A percentile compares a stretch with the other conserved stretches of the same genome.
phyloP scores from a whole-genome alignment of 2,113 vertebrate genomes.

The Polypterus senegalus region DNA sequence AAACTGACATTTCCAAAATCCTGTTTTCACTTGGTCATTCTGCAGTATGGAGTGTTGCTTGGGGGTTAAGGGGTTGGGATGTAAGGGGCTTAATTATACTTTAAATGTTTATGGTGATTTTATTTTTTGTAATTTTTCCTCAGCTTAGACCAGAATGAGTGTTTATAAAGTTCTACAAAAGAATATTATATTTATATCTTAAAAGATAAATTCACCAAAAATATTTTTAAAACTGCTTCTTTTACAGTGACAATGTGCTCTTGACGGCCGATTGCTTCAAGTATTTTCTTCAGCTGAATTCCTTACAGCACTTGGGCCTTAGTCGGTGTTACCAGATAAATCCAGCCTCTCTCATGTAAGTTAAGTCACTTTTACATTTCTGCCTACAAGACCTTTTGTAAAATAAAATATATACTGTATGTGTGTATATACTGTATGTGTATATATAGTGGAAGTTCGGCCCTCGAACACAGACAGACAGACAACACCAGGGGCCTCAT shows the following conservation, averaged over 20 bases:
- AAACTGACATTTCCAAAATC: too few species aligned
- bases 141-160: not conserved
- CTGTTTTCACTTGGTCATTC: too few species aligned
- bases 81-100: too few species aligned
- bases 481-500: too few species aligned
- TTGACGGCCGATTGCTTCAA: constrained; percentile 68
- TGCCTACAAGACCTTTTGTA: too few species aligned
- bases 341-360: constrained; percentile 59
- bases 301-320: constrained; percentile 66
- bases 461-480: too few species aligned
- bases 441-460: too few species aligned
- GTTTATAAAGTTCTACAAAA: not conserved
- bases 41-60: too few species aligned
- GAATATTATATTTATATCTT: not conserved
- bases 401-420: too few species aligned
- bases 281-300: constrained; percentile 52
- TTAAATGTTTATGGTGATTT: not conserved
- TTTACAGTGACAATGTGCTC: constrained; percentile 73
- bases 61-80: too few species aligned
- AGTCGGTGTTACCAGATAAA: constrained; percentile 89
- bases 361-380: not conserved
- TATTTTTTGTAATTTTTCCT: not conserved
- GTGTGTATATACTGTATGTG: too few species aligned
- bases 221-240: not conserved
- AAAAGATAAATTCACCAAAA: not conserved